Conservation (phyloP, 2,113 vertebrate species). For the Balaeniceps rex region DNA sequence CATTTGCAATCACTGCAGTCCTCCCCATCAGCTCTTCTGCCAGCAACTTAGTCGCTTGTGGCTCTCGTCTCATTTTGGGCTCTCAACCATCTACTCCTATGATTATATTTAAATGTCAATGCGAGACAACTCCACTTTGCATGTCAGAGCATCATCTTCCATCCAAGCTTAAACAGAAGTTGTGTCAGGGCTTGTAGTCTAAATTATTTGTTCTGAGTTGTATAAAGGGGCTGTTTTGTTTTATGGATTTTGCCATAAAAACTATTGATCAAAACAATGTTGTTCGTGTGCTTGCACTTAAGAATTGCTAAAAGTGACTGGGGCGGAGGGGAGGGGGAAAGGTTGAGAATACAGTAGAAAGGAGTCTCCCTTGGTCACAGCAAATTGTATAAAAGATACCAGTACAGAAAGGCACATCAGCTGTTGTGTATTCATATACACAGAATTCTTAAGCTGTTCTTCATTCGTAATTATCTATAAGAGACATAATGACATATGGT, state of each 20-base stretch:
- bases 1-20: slow-evolving; percentile 35
- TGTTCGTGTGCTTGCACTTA: not conserved
- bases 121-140: not conserved
- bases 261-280: not conserved
- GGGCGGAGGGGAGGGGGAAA: not conserved
- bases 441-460: not conserved
- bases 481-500: not conserved
- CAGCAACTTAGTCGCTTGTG: not conserved
- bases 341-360: not conserved
- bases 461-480: not conserved
- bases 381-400: not conserved
- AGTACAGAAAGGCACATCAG: not conserved
- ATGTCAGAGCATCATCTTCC: not conserved
- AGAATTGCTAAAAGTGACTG: not conserved
- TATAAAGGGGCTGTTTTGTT: not conserved
- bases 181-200: not conserved
- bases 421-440: rapidly evolving
- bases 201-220: not conserved
- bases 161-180: not conserved
- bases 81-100: not conserved
- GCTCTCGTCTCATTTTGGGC: not conserved
- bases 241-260: slow-evolving; percentile 44
- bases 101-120: not conserved
- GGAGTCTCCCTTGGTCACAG: not conserved
- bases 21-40: not conserved